Percentiles rank a stretch among this genome's conserved stretches.
These are phyloP conservation scores for Volucella inflata DNA, from an alignment of 2,888 invertebrate genomes.

Conservation along the genomic window DNA sequence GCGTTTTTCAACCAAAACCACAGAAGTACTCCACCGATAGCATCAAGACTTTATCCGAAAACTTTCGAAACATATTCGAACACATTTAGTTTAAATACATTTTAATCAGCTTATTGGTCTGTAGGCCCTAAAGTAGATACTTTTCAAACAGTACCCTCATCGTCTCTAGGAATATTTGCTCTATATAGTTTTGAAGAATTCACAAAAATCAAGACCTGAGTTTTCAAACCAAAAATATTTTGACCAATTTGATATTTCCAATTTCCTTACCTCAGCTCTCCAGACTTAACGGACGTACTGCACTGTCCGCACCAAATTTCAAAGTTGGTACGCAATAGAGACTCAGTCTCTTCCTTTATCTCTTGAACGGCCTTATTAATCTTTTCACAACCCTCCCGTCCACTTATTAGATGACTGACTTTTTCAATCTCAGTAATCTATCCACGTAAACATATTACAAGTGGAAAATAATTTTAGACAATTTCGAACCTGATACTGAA, in stretches of 20 bases:
- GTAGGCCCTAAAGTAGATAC: too few species aligned
- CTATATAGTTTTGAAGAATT: too few species aligned
- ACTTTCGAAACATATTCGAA: too few species aligned
- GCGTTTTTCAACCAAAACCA: too few species aligned
- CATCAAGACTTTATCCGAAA: too few species aligned
- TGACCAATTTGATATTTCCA: background rate
- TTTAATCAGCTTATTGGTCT: too few species aligned
- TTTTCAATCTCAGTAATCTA: slow-evolving; percentile 83
- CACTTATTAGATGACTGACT: slow-evolving; percentile 82
- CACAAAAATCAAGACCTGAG: too few species aligned
- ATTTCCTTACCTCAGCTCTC: slow-evolving; percentile 80
- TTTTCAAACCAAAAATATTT: background rate
- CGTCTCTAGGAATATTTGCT: too few species aligned
- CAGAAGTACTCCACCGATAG: too few species aligned
- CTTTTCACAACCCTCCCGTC: slow-evolving; percentile 82
- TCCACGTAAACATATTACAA: background rate
- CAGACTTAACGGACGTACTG: slow-evolving; percentile 81
- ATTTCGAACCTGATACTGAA: slow-evolving; percentile 81
- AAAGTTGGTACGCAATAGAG: slow-evolving; percentile 82
- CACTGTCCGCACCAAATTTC: slow-evolving; percentile 83
- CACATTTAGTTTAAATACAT: too few species aligned
- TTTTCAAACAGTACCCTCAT: too few species aligned
- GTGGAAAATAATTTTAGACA: background rate
- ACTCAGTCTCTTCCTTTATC: slow-evolving; percentile 83
- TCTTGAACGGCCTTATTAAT: slow-evolving; percentile 82